phyloP scores from a whole-genome alignment of 2,888 invertebrate genomes.

The Cephus sareptanus region DNA sequence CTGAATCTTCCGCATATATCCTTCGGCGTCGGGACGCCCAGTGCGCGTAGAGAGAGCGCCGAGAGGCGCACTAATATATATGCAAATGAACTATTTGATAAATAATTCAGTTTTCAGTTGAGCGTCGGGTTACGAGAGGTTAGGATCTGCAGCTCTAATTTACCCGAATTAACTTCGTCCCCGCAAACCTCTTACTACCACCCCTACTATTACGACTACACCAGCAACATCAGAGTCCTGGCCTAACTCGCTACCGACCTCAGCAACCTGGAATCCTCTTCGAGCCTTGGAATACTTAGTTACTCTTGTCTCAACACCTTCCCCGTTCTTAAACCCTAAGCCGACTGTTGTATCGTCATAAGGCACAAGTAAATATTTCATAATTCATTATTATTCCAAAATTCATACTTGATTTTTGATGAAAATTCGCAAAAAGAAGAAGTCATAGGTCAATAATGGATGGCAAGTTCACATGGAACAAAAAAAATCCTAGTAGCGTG shows the following conservation, averaged over 20 bases:
- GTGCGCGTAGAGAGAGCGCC: slow-evolving; percentile 6
- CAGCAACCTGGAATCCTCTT: background rate
- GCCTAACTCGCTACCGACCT: background rate
- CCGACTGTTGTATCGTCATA: background rate
- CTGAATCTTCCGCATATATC: background rate
- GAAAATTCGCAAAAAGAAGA: too few relatives aligned
- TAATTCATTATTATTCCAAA: background rate
- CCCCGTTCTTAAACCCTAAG: background rate
- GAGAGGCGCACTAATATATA: slow-evolving; percentile 41
- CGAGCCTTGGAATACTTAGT: background rate
- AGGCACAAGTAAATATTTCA: background rate
- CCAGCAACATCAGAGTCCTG: background rate
- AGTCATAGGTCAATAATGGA: too few relatives aligned
- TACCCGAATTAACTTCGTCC: slow-evolving; percentile 35
- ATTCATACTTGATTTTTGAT: background rate
- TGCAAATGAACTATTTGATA: slow-evolving; percentile 48
- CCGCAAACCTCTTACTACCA: slow-evolving; percentile 1
- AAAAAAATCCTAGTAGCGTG: too few relatives aligned
- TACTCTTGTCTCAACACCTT: background rate
- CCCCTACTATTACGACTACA: background rate
- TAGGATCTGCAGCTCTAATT: slow-evolving; percentile 38
- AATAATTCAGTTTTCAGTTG: slow-evolving; percentile 46
- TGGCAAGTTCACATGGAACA: too few relatives aligned
- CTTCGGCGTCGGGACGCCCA: background rate
- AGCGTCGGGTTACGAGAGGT: slow-evolving; percentile 30